Evolutionary conservation across 2,888 invertebrate species (phyloP), one percentile per base, ranked within the genome.

Genomic region (Branchellion lobata): DNA sequence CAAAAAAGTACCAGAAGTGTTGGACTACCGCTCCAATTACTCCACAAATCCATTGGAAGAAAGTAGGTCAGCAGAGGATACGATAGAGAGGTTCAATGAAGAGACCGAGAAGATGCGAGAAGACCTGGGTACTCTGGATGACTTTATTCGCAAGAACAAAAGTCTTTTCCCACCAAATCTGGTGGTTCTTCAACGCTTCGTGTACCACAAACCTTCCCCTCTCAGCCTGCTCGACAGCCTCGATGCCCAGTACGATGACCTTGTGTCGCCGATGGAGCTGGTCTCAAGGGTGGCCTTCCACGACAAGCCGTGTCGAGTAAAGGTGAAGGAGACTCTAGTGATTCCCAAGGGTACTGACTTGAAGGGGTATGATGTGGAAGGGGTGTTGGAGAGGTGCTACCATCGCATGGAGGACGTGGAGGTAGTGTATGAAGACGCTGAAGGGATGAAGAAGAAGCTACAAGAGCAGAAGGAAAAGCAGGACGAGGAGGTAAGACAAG

Each of bases 161-260:
- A 47, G 77, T 40, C 73, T 81, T 71, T 83, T 83, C 71, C 83
- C 83, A 11, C 82, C 82, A 76, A 82, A 83, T 24, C 82, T 83
- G 40, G 79, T 79, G 36, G 81, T 83, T 40, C 77, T 81, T 40
- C 83, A 82, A 65, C 53, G 40, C 21, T 51, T 77, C 36, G 34
- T 34, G 3, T 69, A 77, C 53, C 65, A 77, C 31, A 77, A 77
- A 29, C 53, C 77, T 0, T 65, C 77, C 18, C 29, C 65, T n/a
- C n/a, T 3, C 21, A 57, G 61, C 21, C 24, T 57, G 24, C 5
- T 57, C 3, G 61, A 57, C 24, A 57, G n/a, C 24, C 24, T 57
- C n/a, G 61, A 57, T n/a, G 21, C 5, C 24, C 61, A 57, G 24
- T 57, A 24, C 24, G 61, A 57, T n/a, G 61, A 57, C 24, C 24